Evolutionary conservation across 2,113 vertebrate species (phyloP).

Genomic region (Ctenodactylus gundi): DNA sequence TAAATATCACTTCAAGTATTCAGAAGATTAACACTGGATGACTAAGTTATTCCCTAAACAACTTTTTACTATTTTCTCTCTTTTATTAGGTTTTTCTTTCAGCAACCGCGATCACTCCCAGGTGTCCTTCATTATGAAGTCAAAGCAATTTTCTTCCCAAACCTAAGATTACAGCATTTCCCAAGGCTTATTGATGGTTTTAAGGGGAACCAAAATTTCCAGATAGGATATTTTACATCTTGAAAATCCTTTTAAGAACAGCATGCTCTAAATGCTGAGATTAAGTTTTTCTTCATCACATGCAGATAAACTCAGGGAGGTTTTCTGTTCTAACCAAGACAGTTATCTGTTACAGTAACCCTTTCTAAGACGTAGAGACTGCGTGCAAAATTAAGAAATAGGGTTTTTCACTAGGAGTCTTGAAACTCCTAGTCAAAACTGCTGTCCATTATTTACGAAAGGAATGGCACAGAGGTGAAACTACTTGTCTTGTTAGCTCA

Average conservation of each 20-base stretch:
- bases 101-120: constrained; percentile 33
- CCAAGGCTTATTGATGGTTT: constrained; percentile 60
- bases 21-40: constrained; percentile 58
- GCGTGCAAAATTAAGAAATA: not conserved
- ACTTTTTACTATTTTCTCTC: constrained; percentile 35
- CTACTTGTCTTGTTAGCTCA: too few species aligned
- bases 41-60: constrained; percentile 35
- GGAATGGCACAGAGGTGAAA: too few species aligned
- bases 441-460: not conserved
- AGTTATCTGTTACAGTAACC: not conserved
- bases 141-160: constrained; percentile 49
- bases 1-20: not conserved
- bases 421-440: not conserved
- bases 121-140: constrained; percentile 57
- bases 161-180: constrained; percentile 38
- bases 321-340: not conserved
- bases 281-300: constrained; percentile 50
- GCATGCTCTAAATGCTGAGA: constrained; percentile 54
- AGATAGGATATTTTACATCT: constrained; percentile 70
- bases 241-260: constrained; percentile 73
- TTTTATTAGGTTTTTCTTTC: constrained; percentile 60
- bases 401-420: not conserved
- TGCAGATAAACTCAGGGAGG: not conserved
- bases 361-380: not conserved
- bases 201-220: constrained; percentile 62